Base-by-base conservation (phyloP, 2,797 vertebrate genomes). In the Takifugu rubripes region DNA sequence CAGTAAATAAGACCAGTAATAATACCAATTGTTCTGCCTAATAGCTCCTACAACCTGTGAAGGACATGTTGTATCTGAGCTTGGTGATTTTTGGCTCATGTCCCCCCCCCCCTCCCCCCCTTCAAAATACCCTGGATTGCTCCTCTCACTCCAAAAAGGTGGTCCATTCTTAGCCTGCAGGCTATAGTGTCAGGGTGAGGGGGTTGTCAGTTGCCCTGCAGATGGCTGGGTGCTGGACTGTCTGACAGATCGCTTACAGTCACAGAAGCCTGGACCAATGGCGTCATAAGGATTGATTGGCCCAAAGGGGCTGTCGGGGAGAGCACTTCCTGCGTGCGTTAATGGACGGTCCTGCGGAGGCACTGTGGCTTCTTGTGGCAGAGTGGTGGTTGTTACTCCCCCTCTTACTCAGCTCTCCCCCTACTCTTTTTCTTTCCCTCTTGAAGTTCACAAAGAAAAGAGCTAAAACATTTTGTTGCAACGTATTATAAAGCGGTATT, bases 311-410 rank as follows among this genome's bases (percentile, higher is more conserved):
- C 78, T 36, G 79, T 85, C 77, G 74, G 76, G 74, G 75, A 77
- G 78, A 84, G 86, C 84, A 79, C 82, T 88, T 90, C 87, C 88
- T 90, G 86, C 84, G 70, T 76, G 82, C 88, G 87, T 88, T 89
- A 87, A 90, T 87, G 85, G 87, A 89, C 67, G 46, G 71, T 86
- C 69, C 78, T 79, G 75, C 71, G 78, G 82, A 84, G 78, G 83
- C 82, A 78, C 57, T 64, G 73, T 81, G 83, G 80, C 56, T 64
- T 76, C 82, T 81, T 75, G 77, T 74, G 79, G 78, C 73, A 61
- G 66, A 49, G 67, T 17, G 68, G 78, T 76, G 56, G 69, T 62
- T 84, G 65, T 78, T 83, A 57, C 76, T 79, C 59, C 27, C 69
- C 64, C 56, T 47, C 56, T 58, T 61, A 11, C 49, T 40, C 52